Percentiles rank a stretch among this genome's conserved stretches.
Conservation (phyloP, 2,113 vertebrate species). For the Suricata suricatta region DNA sequence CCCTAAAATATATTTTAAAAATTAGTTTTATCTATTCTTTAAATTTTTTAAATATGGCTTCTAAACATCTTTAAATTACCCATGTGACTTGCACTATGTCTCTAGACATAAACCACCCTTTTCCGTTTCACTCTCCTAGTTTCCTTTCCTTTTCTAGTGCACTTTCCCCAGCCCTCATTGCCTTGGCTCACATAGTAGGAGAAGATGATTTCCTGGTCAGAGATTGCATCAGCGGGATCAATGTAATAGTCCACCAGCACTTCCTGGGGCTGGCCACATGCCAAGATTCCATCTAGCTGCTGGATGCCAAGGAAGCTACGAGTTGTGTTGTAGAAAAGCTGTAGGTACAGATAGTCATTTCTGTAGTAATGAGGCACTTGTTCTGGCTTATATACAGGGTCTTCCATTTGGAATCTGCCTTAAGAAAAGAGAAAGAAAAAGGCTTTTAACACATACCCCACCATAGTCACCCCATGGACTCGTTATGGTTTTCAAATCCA, state of each 20-base stretch:
- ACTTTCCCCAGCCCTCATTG: not conserved
- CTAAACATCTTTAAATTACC: not conserved
- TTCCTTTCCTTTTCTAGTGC: not conserved
- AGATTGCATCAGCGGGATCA: conserved; percentile 63
- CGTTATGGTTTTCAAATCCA: not conserved
- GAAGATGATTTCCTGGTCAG: conserved; percentile 73
- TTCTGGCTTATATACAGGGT: conserved; percentile 18
- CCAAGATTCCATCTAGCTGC: not conserved
- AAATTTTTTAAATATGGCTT: not conserved
- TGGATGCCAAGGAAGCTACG: conserved; percentile 76
- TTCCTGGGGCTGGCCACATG: conserved; percentile 62
- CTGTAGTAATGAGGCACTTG: conserved; percentile 64
- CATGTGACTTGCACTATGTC: not conserved
- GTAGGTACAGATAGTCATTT: conserved; percentile 69
- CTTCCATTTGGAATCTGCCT: conserved; percentile 75
- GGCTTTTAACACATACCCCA: not conserved
- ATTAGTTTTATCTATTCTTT: not conserved
- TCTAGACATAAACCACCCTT: not conserved
- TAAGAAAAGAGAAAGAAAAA: conserved; percentile 48
- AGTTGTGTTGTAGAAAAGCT: conserved; percentile 76
- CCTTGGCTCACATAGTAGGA: conserved; percentile 82
- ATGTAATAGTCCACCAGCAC: conserved; percentile 80
- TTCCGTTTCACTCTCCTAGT: not conserved
- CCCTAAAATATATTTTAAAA: not conserved
- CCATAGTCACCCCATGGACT: not conserved